Evolutionary conservation across 2,888 invertebrate genomes (phyloP).

Genomic region (Hypercompe scribonia): DNA sequence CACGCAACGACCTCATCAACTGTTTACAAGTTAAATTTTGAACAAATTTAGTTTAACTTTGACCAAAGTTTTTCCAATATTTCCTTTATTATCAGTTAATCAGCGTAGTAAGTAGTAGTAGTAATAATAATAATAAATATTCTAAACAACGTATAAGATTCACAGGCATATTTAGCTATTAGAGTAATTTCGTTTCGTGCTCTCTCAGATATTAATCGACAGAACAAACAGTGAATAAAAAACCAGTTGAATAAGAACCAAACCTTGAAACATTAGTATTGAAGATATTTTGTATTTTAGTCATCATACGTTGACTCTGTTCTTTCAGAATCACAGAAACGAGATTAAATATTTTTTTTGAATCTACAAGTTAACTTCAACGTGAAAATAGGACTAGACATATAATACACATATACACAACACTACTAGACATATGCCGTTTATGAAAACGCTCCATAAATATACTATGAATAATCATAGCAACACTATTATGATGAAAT

Average conservation of each 20-base stretch:
- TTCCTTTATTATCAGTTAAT: slow-evolving; percentile 18
- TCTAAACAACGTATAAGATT: background rate
- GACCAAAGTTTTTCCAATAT: slow-evolving; percentile 30
- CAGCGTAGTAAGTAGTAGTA: no score
- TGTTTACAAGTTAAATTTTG: slow-evolving; percentile 48
- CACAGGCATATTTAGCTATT: background rate
- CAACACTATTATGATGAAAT: slow-evolving; percentile 5
- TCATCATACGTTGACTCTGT: background rate
- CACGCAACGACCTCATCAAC: slow-evolving; percentile 61
- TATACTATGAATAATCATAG: slow-evolving; percentile 9
- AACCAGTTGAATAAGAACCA: background rate
- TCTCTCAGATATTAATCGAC: background rate
- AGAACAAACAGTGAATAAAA: background rate
- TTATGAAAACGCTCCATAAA: background rate
- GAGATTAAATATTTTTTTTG: no score
- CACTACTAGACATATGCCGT: background rate
- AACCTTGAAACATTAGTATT: background rate
- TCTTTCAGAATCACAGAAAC: background rate
- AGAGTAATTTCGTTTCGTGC: background rate
- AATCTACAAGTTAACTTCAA: no score
- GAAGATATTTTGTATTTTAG: background rate
- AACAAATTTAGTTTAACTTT: slow-evolving; percentile 38
- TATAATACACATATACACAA: background rate
- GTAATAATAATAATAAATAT: no score
- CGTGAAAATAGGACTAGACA: background rate